Evolutionary conservation across 2,888 invertebrate species (phyloP).

Genomic region (Aleiodes leptofemur): DNA sequence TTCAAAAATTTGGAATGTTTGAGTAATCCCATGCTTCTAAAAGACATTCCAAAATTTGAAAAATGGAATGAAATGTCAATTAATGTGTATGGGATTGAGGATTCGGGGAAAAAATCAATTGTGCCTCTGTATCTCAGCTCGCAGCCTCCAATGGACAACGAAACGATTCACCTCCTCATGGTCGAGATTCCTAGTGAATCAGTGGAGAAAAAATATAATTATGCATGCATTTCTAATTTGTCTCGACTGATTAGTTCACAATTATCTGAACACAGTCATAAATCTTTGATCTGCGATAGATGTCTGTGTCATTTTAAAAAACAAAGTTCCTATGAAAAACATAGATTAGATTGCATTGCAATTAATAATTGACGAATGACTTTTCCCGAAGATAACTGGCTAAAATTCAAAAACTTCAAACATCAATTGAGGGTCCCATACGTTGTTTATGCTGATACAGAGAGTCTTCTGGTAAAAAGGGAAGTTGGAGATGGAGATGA

Average conservation of each 20-base stretch:
- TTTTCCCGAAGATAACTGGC: constrained; percentile 28
- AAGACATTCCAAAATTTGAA: neutral
- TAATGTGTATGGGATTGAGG: constrained; percentile 23
- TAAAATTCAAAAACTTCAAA: constrained; percentile 42
- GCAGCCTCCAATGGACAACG: no score
- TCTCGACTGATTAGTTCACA: neutral
- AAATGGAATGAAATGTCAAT: neutral
- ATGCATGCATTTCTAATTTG: neutral
- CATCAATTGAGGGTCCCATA: constrained; percentile 48
- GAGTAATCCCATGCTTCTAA: no score
- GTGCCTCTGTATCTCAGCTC: neutral
- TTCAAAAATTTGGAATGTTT: neutral
- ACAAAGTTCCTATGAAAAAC: neutral
- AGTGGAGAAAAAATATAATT: neutral
- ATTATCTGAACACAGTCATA: neutral
- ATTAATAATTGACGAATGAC: neutral
- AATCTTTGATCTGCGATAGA: constrained; percentile 1
- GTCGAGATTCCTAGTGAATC: neutral
- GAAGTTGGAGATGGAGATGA: constrained; percentile 13
- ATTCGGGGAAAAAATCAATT: neutral
- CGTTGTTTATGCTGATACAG: constrained; percentile 50
- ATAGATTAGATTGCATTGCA: neutral
- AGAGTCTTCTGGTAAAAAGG: constrained; percentile 46
- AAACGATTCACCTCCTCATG: constrained; percentile 4
- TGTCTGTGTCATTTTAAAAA: constrained; percentile 11